Conservation (phyloP, 2,797 vertebrate genomes). For the Prunella strophiata region DNA sequence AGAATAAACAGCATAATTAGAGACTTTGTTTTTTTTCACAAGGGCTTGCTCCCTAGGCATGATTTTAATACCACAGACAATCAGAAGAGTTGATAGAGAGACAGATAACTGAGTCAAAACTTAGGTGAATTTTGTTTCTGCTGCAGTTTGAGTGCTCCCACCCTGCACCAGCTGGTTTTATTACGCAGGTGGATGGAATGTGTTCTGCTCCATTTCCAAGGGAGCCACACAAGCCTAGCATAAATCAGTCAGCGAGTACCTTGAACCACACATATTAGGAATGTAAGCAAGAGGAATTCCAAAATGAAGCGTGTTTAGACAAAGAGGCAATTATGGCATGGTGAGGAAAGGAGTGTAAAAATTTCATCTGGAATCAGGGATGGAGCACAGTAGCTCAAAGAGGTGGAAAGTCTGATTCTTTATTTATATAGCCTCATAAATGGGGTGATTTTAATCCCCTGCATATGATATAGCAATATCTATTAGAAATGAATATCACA, state of each 20-base stretch:
- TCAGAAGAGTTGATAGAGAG: neutral
- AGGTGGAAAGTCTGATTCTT: slow-evolving; percentile 16
- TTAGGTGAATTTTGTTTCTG: slow-evolving; percentile 1
- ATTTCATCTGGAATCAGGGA: neutral
- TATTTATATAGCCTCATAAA: slow-evolving; percentile 26
- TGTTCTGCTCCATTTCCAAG: slow-evolving; percentile 58
- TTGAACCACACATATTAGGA: slow-evolving; percentile 55
- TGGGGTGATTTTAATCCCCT: neutral
- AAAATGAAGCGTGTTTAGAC: slow-evolving; percentile 61
- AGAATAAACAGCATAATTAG: neutral
- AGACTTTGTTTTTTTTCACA: neutral
- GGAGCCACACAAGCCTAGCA: slow-evolving; percentile 1
- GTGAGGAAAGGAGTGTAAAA: slow-evolving; percentile 32
- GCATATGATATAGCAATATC: neutral
- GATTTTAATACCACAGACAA: neutral
- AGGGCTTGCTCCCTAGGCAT: neutral
- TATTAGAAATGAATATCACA: neutral
- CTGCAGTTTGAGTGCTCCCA: neutral
- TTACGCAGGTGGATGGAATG: slow-evolving; percentile 58
- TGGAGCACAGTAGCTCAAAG: slow-evolving; percentile 11
- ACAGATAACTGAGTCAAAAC: slow-evolving; percentile 5
- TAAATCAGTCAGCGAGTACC: slow-evolving; percentile 72
- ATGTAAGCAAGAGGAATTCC: slow-evolving; percentile 45
- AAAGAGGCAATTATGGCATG: slow-evolving; percentile 48
- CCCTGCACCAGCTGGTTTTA: slow-evolving; percentile 36